phyloP scores from a whole-genome alignment of 2,797 vertebrate species.

The Sus cebifrons region DNA sequence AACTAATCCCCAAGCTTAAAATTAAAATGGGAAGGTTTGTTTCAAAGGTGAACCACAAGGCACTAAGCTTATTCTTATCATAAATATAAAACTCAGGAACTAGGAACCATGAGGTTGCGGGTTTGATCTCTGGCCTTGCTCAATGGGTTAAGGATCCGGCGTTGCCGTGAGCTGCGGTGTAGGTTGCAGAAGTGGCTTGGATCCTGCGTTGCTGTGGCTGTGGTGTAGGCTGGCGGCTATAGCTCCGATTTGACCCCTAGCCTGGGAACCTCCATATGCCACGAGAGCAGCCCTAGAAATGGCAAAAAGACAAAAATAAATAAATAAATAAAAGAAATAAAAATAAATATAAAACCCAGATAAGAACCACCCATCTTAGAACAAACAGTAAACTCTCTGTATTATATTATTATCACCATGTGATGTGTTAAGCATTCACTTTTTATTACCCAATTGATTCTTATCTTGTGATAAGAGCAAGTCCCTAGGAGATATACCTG shows the following conservation, averaged over 20 bases:
- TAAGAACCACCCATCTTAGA: neutral
- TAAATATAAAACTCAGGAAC: neutral
- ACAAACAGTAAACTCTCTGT: neutral
- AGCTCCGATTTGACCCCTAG: no score
- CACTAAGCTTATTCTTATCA: neutral
- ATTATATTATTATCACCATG: neutral
- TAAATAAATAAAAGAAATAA: no score
- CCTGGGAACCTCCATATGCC: no score
- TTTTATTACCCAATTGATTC: slow-evolving; percentile 3
- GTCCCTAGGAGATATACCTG: neutral
- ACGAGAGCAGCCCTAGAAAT: no score
- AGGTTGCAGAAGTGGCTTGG: no score
- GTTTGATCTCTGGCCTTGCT: no score
- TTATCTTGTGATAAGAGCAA: neutral
- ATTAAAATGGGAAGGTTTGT: slow-evolving; percentile 21
- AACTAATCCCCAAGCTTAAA: neutral
- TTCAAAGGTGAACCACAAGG: slow-evolving; percentile 1
- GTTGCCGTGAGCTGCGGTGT: no score
- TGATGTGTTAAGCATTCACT: neutral
- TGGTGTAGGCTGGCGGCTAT: no score
- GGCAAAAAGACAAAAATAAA: no score
- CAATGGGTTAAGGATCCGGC: no score
- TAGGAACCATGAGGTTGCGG: no score
- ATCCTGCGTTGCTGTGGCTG: no score
- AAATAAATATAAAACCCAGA: neutral